Conservation (phyloP, 2,888 invertebrate species). For the Nephrotoma flavescens region DNA sequence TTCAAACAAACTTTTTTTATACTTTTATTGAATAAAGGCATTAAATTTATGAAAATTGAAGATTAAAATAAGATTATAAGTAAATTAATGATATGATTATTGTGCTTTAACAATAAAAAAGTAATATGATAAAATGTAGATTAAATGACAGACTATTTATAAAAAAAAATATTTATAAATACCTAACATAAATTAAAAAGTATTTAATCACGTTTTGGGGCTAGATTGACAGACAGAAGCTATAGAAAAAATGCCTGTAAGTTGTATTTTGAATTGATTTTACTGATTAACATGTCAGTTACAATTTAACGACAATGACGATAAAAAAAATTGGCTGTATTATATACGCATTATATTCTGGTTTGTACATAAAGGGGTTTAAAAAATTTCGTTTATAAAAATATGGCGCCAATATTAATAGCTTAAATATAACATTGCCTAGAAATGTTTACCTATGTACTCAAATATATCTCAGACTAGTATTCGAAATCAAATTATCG, state of each 20-base stretch:
- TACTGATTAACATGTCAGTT: background rate
- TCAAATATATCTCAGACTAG: background rate
- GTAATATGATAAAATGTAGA: background rate
- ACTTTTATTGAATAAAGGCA: background rate
- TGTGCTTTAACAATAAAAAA: background rate
- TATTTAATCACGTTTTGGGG: background rate
- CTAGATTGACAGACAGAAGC: background rate
- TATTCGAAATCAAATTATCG: background rate
- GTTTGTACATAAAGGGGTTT: background rate
- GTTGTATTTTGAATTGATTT: background rate
- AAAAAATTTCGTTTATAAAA: background rate
- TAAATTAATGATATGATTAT: background rate
- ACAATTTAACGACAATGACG: background rate
- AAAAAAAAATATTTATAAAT: background rate
- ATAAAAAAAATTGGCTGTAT: background rate
- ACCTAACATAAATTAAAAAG: background rate
- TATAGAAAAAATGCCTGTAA: background rate
- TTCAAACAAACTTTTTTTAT: background rate
- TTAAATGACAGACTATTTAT: background rate
- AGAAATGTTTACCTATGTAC: background rate
- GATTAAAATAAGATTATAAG: background rate
- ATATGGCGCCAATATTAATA: background rate
- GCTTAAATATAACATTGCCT: background rate
- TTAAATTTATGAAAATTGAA: background rate
- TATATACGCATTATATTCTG: background rate